phyloP scores from a whole-genome alignment of 2,113 vertebrate genomes.

The Cyanoderma ruficeps region DNA sequence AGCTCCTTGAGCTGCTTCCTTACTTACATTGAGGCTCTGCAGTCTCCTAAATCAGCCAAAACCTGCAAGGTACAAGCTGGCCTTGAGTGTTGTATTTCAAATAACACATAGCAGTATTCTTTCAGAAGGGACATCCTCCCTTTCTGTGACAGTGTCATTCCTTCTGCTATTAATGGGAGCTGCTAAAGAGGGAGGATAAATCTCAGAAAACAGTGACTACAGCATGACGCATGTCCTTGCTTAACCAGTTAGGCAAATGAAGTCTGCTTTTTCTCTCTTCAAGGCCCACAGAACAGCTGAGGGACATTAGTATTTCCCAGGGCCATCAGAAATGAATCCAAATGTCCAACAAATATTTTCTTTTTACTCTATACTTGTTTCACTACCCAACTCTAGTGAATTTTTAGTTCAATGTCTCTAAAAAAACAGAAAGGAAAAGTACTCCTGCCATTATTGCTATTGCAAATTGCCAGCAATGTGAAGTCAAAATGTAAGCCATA shows the following conservation, averaged over 20 bases:
- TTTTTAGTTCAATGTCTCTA: neutral
- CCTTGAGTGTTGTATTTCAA: conserved; percentile 11
- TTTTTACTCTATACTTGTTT: neutral
- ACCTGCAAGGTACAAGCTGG: neutral
- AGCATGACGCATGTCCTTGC: neutral
- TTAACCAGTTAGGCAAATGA: neutral
- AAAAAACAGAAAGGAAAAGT: neutral
- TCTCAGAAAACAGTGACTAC: conserved; percentile 3
- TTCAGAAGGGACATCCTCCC: neutral
- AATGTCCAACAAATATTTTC: neutral
- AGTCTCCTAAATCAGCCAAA: neutral
- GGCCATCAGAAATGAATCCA: neutral
- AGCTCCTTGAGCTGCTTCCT: neutral
- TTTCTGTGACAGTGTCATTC: neutral
- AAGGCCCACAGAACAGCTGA: neutral
- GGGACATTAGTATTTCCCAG: neutral
- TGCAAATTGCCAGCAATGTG: neutral
- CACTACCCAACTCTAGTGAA: neutral
- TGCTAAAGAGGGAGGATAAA: conserved; percentile 36
- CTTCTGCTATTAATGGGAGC: conserved; percentile 39
- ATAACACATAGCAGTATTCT: neutral
- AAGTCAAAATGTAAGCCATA: neutral
- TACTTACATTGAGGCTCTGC: neutral
- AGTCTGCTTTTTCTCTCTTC: neutral
- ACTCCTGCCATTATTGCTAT: neutral